Evolutionary conservation across 2,113 vertebrate species (phyloP).

Genomic region (Melanostigma gelatinosum): DNA sequence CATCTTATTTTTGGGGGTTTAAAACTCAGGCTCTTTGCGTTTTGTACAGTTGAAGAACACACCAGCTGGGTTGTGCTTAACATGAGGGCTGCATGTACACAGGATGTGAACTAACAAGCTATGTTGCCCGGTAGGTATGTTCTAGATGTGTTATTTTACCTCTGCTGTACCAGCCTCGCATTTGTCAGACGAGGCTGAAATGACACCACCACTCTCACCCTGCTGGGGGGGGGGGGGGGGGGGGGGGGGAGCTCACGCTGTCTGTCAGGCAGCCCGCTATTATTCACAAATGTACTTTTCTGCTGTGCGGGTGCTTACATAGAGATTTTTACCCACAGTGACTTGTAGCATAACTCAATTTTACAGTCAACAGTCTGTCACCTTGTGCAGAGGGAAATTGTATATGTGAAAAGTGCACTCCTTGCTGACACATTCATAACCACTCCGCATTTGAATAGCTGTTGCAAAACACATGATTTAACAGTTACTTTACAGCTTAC

Average conservation of each 20-base stretch:
- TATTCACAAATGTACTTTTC: conserved; percentile 66
- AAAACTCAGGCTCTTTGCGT: neutral
- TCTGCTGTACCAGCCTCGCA: neutral
- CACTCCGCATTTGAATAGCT: conserved; percentile 55
- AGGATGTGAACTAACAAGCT: conserved; percentile 15
- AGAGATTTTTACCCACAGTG: conserved; percentile 66
- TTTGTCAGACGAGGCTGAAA: conserved; percentile 34
- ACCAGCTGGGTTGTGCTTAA: neutral
- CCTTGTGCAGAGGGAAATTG: conserved; percentile 52
- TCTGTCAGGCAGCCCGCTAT: conserved; percentile 47
- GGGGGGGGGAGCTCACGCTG: conserved; percentile 18
- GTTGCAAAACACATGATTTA: conserved; percentile 58
- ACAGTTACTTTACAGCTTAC: conserved; percentile 52
- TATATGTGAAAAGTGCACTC: conserved; percentile 62
- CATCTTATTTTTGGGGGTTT: neutral
- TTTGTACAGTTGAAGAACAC: neutral
- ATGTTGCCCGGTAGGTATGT: conserved; percentile 5
- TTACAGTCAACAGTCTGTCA: conserved; percentile 67
- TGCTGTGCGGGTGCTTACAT: conserved; percentile 58
- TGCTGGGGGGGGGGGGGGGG: neutral
- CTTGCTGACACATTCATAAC: conserved; percentile 62
- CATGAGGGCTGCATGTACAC: neutral
- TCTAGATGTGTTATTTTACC: conserved; percentile 17
- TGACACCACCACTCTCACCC: neutral
- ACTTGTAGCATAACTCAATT: conserved; percentile 67